Percentiles rank a stretch among this genome's conserved stretches.
These are phyloP conservation scores for Hydriomena furcata DNA, from an alignment of 2,888 invertebrate genomes.

Conservation along the genomic window DNA sequence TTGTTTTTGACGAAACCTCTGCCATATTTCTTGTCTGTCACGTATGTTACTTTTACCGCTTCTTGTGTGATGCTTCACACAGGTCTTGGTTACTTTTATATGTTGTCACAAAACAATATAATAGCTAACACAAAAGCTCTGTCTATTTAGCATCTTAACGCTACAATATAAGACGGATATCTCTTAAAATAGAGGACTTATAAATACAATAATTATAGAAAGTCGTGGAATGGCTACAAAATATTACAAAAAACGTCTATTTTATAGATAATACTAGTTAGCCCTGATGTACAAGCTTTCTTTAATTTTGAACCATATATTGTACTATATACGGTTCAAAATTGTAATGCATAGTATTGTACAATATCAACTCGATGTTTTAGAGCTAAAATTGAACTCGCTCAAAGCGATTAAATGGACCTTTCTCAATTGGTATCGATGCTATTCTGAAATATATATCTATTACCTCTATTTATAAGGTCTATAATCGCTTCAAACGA, in stretches of 20 bases:
- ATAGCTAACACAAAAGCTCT: slow-evolving; percentile 13
- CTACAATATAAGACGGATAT: slow-evolving; percentile 78
- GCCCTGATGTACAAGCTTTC: slow-evolving; percentile 1
- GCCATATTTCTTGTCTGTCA: too few species aligned
- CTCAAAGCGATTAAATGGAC: slow-evolving; percentile 1
- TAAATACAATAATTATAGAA: slow-evolving; percentile 68
- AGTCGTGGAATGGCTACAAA: slow-evolving; percentile 79
- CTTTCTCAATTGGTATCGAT: neutral
- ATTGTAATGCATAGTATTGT: slow-evolving; percentile 5
- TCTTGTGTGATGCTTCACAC: too few species aligned
- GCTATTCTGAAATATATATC: slow-evolving; percentile 5
- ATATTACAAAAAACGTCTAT: slow-evolving; percentile 69
- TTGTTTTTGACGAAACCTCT: too few species aligned
- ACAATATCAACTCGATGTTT: neutral
- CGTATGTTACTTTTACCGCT: too few species aligned
- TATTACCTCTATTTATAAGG: neutral
- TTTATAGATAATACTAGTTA: slow-evolving; percentile 34
- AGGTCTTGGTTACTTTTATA: neutral
- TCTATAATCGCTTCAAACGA: slow-evolving; percentile 7
- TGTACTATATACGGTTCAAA: slow-evolving; percentile 1
- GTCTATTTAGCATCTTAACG: slow-evolving; percentile 55
- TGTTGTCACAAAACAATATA: slow-evolving; percentile 5
- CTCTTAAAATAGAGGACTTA: slow-evolving; percentile 72
- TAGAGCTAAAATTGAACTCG: slow-evolving; percentile 4
- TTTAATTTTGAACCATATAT: slow-evolving; percentile 12